Evolutionary conservation across 2,113 vertebrate genomes (phyloP), one percentile per base, ranked within the genome.

Genomic region (Sisor rabdophorus): DNA sequence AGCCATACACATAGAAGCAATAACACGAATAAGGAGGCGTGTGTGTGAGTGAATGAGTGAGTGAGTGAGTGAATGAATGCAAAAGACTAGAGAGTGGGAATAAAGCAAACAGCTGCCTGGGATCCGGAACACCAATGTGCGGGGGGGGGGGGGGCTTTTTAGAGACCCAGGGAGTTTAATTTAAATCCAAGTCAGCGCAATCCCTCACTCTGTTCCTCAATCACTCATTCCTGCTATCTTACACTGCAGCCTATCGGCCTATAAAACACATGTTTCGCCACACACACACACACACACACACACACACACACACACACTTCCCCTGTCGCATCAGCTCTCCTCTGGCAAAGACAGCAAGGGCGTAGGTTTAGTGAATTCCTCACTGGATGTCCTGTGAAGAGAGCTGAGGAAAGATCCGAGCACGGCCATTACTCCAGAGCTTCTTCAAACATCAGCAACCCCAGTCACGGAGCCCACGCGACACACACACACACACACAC

Each of bases 281-380:
- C 22, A 61, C 72, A 60, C 71, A 60, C 60, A 68, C 36, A 55
- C 53, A 55, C n/a, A 76, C 26, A 60, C 40, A 20, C 26, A 52
- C 61, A 60, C n/a, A 61, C 64, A 53, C 72, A 60, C 71, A 75
- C 53, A 61, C 63, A 79, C 53, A 53, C 26, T 61, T 74, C 60
- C 60, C 55, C 58, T 55, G 13, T 69, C 63, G 44, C 55, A 58
- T 44, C 56, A 61, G 58, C 58, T 59, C 76, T 78, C 69, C 58
- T 78, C 78, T 79, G 71, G 76, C 76, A 78, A 30, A 64, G 71
- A 60, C 20, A 48, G 59, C 69, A 54, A 78, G 76, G 76, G 69
- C 69, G 68, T 72, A 72, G 76, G 58, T 78, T 78, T 65, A 48
- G 65, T 78, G 64, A 47, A 79, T 79, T 75, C 64, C 72, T 79